These are phyloP conservation scores for Somateria mollissima DNA, from an alignment of 2,797 vertebrate genomes.

Conservation along the genomic window DNA sequence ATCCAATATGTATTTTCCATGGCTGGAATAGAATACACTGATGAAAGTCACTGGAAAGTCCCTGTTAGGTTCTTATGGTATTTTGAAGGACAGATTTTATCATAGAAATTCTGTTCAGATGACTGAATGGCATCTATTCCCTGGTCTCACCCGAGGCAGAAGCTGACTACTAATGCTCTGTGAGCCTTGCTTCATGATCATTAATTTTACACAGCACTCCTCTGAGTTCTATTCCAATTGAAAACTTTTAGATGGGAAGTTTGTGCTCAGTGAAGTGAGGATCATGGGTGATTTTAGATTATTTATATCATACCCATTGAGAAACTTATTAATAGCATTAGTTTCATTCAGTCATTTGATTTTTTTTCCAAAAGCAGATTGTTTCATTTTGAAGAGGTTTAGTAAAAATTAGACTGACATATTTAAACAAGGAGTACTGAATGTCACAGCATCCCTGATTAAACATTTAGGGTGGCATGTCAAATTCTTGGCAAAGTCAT, in stretches of 20 bases:
- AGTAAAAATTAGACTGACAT: constrained; percentile 31
- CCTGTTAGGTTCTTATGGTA: neutral
- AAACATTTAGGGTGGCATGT: constrained; percentile 31
- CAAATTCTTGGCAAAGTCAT: constrained; percentile 56
- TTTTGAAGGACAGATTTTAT: constrained; percentile 49
- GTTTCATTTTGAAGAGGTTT: constrained; percentile 15
- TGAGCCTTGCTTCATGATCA: neutral
- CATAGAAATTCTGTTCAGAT: neutral
- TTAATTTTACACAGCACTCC: constrained; percentile 51
- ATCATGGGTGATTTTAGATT: constrained; percentile 39
- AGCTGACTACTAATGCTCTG: constrained; percentile 25
- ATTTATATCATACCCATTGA: constrained; percentile 35
- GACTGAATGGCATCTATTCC: constrained; percentile 27
- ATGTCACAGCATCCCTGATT: constrained; percentile 45
- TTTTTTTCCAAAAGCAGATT: neutral
- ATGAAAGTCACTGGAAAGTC: neutral
- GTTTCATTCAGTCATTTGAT: neutral
- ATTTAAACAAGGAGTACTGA: constrained; percentile 22
- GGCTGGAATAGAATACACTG: neutral
- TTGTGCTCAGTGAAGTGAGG: constrained; percentile 11
- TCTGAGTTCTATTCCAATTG: constrained; percentile 51
- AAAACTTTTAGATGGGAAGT: constrained; percentile 41
- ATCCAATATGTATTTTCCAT: neutral
- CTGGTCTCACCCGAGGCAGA: neutral
- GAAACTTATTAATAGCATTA: neutral